Evolutionary conservation across 2,113 vertebrate species (phyloP).

Genomic region (Marmota monax): DNA sequence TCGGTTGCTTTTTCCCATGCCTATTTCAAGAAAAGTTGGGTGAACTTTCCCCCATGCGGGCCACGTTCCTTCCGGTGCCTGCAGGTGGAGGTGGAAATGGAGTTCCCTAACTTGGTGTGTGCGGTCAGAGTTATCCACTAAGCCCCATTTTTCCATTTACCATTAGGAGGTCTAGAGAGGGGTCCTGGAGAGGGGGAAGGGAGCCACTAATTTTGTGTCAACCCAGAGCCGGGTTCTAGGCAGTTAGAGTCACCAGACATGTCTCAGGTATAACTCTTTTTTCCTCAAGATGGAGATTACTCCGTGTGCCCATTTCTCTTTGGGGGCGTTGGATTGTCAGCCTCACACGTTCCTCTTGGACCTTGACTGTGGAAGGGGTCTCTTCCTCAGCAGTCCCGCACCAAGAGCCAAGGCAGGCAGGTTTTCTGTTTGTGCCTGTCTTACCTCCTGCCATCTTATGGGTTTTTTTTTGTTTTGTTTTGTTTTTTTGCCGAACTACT

Average conservation of each 20-base stretch:
- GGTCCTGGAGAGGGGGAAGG: neutral
- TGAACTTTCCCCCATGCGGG: neutral
- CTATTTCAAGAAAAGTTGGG: neutral
- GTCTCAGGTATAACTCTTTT: neutral
- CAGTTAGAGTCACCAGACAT: neutral
- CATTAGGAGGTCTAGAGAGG: neutral
- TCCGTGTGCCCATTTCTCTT: neutral
- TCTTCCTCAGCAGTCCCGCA: neutral
- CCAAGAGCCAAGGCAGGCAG: neutral
- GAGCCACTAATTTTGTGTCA: neutral
- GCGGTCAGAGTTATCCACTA: neutral
- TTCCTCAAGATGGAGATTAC: neutral
- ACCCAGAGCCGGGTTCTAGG: neutral
- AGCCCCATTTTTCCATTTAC: neutral
- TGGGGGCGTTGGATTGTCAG: neutral
- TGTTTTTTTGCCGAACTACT: neutral
- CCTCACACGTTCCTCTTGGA: neutral
- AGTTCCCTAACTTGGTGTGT: neutral
- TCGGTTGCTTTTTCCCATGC: neutral
- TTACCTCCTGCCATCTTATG: neutral
- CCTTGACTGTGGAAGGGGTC: too few species aligned
- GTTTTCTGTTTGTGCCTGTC: neutral
- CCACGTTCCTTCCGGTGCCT: rapidly evolving
- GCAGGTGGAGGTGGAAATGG: neutral
- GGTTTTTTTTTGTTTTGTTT: neutral